These are phyloP conservation scores for Thyatira batis DNA, from an alignment of 2,888 invertebrate species.

Conservation along the genomic window DNA sequence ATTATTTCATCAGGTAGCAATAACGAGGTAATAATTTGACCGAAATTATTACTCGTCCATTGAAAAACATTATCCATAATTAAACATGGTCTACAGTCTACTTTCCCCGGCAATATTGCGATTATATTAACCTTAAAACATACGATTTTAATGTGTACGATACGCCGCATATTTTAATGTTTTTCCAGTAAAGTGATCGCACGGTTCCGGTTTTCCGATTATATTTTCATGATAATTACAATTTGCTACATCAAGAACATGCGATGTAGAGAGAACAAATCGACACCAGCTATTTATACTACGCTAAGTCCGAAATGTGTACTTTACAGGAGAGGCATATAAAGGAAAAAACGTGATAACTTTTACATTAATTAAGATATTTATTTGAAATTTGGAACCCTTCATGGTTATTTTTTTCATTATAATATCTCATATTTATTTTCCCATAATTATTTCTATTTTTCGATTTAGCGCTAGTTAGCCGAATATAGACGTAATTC, in stretches of 20 bases:
- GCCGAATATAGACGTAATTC: too few species aligned
- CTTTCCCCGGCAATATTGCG: conserved; percentile 16
- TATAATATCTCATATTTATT: too few species aligned
- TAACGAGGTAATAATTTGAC: too few species aligned
- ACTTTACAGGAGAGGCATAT: too few species aligned
- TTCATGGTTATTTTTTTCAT: too few species aligned
- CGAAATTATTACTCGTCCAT: conserved; percentile 7
- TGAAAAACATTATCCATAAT: background rate
- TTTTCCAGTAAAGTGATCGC: conserved; percentile 15
- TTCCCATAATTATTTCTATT: too few species aligned
- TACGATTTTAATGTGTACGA: conserved; percentile 14
- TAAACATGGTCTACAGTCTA: background rate
- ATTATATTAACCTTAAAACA: conserved; percentile 22
- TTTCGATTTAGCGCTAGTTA: too few species aligned
- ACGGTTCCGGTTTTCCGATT: conserved; percentile 33
- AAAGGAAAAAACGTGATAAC: too few species aligned
- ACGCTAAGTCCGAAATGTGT: too few species aligned
- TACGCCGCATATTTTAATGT: conserved; percentile 20
- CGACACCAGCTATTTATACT: background rate
- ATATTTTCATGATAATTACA: conserved; percentile 39
- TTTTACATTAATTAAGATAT: too few species aligned
- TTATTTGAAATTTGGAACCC: too few species aligned
- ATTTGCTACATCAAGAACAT: conserved; percentile 8
- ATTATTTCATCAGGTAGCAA: too few species aligned
- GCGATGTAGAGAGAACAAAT: conserved; percentile 13